These are phyloP conservation scores for Notamacropus eugenii DNA, from an alignment of 2,797 vertebrate species.

Conservation along the genomic window DNA sequence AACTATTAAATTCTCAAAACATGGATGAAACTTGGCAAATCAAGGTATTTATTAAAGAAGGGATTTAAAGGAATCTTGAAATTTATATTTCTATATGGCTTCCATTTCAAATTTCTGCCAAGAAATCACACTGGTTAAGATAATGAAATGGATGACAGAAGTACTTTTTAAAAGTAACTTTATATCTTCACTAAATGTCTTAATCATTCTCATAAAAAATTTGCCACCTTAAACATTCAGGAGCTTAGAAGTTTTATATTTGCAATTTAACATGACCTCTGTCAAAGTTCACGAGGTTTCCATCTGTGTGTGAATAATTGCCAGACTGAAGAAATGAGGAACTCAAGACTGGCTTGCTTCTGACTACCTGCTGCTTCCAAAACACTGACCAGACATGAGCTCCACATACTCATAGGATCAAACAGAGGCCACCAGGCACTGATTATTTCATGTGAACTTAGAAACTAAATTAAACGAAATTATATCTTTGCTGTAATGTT, in stretches of 20 bases:
- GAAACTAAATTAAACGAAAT: conserved; percentile 81
- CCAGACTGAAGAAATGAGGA: conserved; percentile 92
- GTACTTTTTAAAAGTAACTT: conserved; percentile 61
- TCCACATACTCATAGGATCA: conserved; percentile 94
- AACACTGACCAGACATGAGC: conserved; percentile 97
- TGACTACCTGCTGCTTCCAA: conserved; percentile 99
- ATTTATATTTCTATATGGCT: conserved; percentile 26
- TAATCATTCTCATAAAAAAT: conserved; percentile 71
- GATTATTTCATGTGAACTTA: conserved; percentile 90
- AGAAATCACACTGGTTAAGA: conserved; percentile 29
- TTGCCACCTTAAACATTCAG: conserved; percentile 78
- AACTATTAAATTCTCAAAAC: conserved; percentile 42
- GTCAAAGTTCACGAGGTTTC: conserved; percentile 95
- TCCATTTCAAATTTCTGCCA: conserved; percentile 10
- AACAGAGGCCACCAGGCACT: conserved; percentile 91
- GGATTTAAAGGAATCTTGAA: conserved; percentile 25
- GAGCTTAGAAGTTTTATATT: conserved; percentile 89
- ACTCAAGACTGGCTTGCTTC: conserved; percentile 93
- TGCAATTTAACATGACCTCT: conserved; percentile 94
- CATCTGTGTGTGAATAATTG: conserved; percentile 94
- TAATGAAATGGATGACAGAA: not conserved
- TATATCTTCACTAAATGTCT: conserved; percentile 68
- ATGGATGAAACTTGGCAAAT: conserved; percentile 28
- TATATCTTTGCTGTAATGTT: conserved; percentile 73
- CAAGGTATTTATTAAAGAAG: not conserved